phyloP scores from a whole-genome alignment of 2,888 invertebrate species.

The Trichogramma dendrolimi region DNA sequence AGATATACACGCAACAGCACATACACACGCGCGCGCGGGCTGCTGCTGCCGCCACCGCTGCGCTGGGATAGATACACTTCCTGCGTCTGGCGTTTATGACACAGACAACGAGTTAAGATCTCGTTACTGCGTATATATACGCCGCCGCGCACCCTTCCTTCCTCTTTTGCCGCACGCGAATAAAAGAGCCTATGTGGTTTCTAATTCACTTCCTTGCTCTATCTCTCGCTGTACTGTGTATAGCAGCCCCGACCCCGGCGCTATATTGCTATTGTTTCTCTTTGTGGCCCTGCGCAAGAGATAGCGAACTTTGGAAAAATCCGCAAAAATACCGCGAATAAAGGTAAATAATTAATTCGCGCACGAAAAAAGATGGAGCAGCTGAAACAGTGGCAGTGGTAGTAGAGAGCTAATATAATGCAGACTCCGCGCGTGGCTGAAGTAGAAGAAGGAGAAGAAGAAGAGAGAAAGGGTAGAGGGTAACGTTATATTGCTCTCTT shows the following conservation, averaged over 20 bases:
- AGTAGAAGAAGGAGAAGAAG: too few species aligned
- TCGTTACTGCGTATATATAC: slow-evolving; percentile 37
- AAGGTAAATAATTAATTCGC: too few species aligned
- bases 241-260: too few species aligned
- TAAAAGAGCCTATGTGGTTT: slow-evolving; percentile 14
- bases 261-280: too few species aligned
- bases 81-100: slow-evolving; percentile 48
- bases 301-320: too few species aligned
- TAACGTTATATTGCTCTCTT: background rate
- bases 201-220: slow-evolving; percentile 1
- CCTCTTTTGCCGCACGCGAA: background rate
- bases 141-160: background rate
- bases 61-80: slow-evolving; percentile 35
- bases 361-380: too few species aligned
- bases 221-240: background rate
- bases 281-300: too few species aligned
- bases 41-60: slow-evolving; percentile 32
- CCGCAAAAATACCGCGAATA: too few species aligned
- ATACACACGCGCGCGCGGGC: slow-evolving; percentile 1
- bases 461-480: background rate
- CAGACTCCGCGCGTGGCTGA: background rate
- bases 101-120: slow-evolving; percentile 45
- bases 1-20: too few species aligned
- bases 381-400: too few species aligned
- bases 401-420: background rate